Conservation (phyloP, 2,797 vertebrate species). For the Protonibea diacanthus region DNA sequence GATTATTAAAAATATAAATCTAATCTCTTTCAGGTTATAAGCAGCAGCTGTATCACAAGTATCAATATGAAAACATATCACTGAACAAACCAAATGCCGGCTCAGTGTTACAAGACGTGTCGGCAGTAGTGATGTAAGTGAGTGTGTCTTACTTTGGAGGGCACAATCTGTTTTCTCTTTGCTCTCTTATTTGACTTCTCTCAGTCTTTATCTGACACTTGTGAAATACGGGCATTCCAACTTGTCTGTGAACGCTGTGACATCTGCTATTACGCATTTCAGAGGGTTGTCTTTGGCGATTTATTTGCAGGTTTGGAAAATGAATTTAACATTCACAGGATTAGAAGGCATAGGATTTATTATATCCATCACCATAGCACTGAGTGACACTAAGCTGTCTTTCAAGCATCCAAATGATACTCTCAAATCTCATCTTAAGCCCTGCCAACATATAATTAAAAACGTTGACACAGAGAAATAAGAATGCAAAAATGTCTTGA, state of each 20-base stretch:
- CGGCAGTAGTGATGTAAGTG: constrained; percentile 6
- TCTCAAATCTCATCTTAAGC: constrained; percentile 87
- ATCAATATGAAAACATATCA: neutral
- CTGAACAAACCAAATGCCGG: neutral
- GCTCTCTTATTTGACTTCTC: constrained; percentile 53
- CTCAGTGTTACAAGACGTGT: constrained; percentile 19
- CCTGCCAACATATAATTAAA: constrained; percentile 88
- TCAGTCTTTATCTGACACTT: constrained; percentile 79
- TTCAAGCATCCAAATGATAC: constrained; percentile 86
- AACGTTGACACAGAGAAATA: constrained; percentile 81
- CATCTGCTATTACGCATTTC: constrained; percentile 82
- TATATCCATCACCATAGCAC: constrained; percentile 82
- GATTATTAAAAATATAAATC: constrained; percentile 9
- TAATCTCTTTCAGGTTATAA: neutral
- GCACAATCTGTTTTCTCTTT: constrained; percentile 45
- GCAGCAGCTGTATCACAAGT: neutral
- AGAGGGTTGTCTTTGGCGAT: constrained; percentile 81
- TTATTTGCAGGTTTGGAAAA: constrained; percentile 86
- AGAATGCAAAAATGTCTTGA: constrained; percentile 77
- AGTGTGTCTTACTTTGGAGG: constrained; percentile 12
- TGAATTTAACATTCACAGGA: constrained; percentile 87
- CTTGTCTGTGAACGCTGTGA: constrained; percentile 75
- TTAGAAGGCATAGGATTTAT: constrained; percentile 85
- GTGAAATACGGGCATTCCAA: constrained; percentile 74
- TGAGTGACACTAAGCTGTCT: constrained; percentile 88